These are phyloP conservation scores for Oeneis ivallda DNA, from an alignment of 2,888 invertebrate genomes.

Conservation along the genomic window DNA sequence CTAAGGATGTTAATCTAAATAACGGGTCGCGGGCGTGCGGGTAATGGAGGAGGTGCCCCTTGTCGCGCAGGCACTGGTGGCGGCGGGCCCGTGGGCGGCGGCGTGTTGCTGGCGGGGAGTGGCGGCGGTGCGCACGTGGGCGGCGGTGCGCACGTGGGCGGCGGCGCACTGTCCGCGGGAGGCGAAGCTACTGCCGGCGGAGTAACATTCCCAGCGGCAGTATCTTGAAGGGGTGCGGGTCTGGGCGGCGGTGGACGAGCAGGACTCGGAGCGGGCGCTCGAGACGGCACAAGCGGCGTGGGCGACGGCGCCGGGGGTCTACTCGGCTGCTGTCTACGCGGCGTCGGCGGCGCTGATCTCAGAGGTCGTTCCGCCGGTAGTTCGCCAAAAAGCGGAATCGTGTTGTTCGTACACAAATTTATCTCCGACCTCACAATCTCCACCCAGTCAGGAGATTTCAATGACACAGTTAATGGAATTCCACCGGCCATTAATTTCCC, in stretches of 20 bases:
- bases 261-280: slow-evolving; percentile 73
- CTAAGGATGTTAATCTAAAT: slow-evolving; percentile 33
- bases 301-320: slow-evolving; percentile 84
- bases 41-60: slow-evolving; percentile 84
- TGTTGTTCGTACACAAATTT: slow-evolving; percentile 91
- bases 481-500: slow-evolving; percentile 84
- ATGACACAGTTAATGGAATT: slow-evolving; percentile 84
- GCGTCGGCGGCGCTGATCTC: slow-evolving; percentile 73
- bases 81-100: slow-evolving; percentile 64
- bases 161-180: slow-evolving; percentile 82
- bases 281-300: slow-evolving; percentile 69
- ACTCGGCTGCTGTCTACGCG: slow-evolving; percentile 79
- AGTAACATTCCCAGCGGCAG: slow-evolving; percentile 61
- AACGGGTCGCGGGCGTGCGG: slow-evolving; percentile 80
- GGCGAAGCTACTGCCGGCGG: slow-evolving; percentile 69
- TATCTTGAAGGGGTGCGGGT: slow-evolving; percentile 80
- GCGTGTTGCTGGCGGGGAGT: slow-evolving; percentile 59
- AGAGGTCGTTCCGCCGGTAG: slow-evolving; percentile 62
- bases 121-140: slow-evolving; percentile 69
- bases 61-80: slow-evolving; percentile 81
- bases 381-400: slow-evolving; percentile 86
- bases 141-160: slow-evolving; percentile 85
- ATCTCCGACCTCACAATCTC: slow-evolving; percentile 91
- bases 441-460: slow-evolving; percentile 94
- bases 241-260: slow-evolving; percentile 83